A percentile compares a stretch with the other conserved stretches of the same genome.
phyloP scores from a whole-genome alignment of 2,888 invertebrate genomes.

The Helleia helle region DNA sequence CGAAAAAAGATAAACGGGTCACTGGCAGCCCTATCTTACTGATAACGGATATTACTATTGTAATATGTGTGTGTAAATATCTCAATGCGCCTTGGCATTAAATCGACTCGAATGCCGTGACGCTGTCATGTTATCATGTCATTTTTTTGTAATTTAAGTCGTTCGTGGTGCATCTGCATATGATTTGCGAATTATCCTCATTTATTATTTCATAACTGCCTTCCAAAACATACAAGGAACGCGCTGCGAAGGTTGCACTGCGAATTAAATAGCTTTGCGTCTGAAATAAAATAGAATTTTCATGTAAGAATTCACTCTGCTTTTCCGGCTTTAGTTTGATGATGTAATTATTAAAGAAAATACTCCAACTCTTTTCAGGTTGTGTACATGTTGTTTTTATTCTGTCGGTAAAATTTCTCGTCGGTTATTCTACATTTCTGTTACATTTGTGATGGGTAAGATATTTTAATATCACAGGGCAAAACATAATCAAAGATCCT shows the following conservation, averaged over 20 bases:
- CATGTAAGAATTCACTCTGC: constrained; percentile 39
- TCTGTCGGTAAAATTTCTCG: constrained; percentile 33
- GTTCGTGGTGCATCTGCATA: no score
- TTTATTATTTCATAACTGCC: constrained; percentile 15
- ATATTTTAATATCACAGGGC: no score
- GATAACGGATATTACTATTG: no score
- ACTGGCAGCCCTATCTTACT: background rate
- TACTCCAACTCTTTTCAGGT: constrained; percentile 23
- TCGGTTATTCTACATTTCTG: background rate
- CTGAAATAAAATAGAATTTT: constrained; percentile 34
- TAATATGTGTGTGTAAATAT: no score
- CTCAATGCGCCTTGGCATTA: no score
- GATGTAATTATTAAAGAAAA: background rate
- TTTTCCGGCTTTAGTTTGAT: background rate
- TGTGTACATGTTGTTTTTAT: constrained; percentile 37
- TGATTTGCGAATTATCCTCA: background rate
- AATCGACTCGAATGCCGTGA: no score
- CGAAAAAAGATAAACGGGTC: background rate
- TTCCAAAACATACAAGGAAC: constrained; percentile 47
- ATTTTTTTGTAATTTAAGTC: no score
- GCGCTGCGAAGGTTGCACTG: constrained; percentile 46
- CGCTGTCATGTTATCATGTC: no score
- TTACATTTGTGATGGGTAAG: no score
- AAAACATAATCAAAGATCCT: no score
- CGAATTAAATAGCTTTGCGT: constrained; percentile 57